These are phyloP conservation scores for Acleris cristana DNA, from an alignment of 2,888 invertebrate species.

Conservation along the genomic window DNA sequence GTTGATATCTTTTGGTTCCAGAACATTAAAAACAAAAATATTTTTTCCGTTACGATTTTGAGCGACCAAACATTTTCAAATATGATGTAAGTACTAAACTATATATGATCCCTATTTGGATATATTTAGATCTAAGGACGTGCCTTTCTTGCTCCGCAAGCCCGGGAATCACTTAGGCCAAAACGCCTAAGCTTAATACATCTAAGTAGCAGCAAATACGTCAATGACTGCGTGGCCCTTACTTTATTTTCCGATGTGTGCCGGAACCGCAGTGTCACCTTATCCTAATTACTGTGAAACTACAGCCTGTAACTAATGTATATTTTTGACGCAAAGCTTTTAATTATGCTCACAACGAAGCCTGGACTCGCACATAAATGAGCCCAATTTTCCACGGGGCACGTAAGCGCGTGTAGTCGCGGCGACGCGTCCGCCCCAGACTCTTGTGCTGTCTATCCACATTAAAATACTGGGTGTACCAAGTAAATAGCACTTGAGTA, in stretches of 20 bases:
- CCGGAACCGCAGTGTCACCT: conserved; percentile 1
- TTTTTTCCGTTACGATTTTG: too few relatives aligned
- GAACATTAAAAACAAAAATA: too few relatives aligned
- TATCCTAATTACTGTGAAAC: conserved; percentile 11
- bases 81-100: too few relatives aligned
- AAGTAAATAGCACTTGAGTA: conserved; percentile 42
- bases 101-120: too few relatives aligned
- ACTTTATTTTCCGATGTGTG: neutral
- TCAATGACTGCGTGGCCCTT: neutral
- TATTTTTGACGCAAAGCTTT: conserved; percentile 23
- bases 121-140: too few relatives aligned
- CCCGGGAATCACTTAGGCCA: too few relatives aligned
- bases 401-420: conserved; percentile 42
- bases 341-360: conserved; percentile 23
- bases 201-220: neutral
- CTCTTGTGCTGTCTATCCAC: conserved; percentile 50
- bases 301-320: conserved; percentile 8
- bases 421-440: conserved; percentile 42
- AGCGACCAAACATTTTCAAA: too few relatives aligned
- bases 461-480: conserved; percentile 40
- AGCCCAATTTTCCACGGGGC: conserved; percentile 18
- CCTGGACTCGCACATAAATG: conserved; percentile 22
- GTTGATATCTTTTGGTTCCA: too few relatives aligned
- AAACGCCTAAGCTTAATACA: too few relatives aligned
- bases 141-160: too few relatives aligned